Evolutionary conservation across 2,888 invertebrate species (phyloP).

Genomic region (Eubasilissa splendida): DNA sequence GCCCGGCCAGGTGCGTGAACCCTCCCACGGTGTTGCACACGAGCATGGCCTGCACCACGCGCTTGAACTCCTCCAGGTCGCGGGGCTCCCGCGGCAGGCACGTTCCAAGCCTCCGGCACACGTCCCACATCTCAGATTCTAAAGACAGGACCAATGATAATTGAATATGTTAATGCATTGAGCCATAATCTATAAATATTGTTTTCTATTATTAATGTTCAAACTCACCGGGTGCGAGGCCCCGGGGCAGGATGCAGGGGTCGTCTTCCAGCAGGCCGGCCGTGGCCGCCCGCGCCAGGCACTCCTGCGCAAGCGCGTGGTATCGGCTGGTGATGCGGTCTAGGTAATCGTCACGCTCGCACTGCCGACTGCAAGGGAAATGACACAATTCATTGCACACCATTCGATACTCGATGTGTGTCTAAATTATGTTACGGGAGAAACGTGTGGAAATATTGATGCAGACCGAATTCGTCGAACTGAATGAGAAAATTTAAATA

Average conservation of each 20-base stretch:
- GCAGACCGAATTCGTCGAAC: too few relatives aligned
- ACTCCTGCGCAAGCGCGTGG: conserved; percentile 2
- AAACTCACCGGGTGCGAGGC: background rate
- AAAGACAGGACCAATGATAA: too few relatives aligned
- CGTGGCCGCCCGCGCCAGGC: conserved; percentile 18
- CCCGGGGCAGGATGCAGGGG: conserved; percentile 18
- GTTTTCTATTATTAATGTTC: too few relatives aligned
- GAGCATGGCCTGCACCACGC: conserved; percentile 35
- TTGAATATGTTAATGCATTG: too few relatives aligned
- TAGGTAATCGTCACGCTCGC: conserved; percentile 45
- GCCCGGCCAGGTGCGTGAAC: conserved; percentile 14
- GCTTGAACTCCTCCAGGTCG: conserved; percentile 39
- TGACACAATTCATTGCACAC: too few relatives aligned
- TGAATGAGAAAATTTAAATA: too few relatives aligned
- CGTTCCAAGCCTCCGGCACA: conserved; percentile 13
- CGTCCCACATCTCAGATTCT: conserved; percentile 31
- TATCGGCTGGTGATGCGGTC: conserved; percentile 21
- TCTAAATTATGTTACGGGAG: too few relatives aligned
- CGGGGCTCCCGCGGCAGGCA: conserved; percentile 28
- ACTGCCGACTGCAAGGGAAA: conserved; percentile 31
- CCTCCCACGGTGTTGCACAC: conserved; percentile 31
- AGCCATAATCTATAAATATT: too few relatives aligned
- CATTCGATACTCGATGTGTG: too few relatives aligned
- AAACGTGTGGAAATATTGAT: too few relatives aligned
- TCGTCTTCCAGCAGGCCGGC: conserved; percentile 36